These are phyloP conservation scores for Sarcophaga peregrina DNA, from an alignment of 1,140 invertebrate genomes.

Conservation along the genomic window DNA sequence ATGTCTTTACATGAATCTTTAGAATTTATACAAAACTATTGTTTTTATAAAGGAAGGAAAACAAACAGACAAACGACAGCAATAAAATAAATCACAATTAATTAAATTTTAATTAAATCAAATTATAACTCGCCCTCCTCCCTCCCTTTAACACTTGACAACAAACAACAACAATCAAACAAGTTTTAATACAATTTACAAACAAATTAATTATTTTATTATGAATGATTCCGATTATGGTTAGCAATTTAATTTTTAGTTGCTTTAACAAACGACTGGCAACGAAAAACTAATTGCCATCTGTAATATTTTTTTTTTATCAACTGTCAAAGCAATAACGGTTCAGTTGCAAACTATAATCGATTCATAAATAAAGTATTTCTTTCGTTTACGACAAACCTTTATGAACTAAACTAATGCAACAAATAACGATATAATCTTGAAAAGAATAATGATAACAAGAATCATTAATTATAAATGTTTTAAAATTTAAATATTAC, in stretches of 20 bases:
- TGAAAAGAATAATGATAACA: constrained; percentile 4
- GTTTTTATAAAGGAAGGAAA: neutral
- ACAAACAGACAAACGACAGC: neutral
- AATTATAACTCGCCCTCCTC: too few relatives aligned
- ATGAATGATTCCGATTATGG: too few relatives aligned
- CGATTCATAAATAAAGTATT: neutral
- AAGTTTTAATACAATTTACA: neutral
- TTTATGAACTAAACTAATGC: neutral
- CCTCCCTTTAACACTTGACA: too few relatives aligned
- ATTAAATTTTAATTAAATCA: neutral
- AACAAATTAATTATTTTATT: neutral
- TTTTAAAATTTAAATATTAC: constrained; percentile 37
- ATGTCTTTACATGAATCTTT: constrained; percentile 20
- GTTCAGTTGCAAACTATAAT: too few relatives aligned
- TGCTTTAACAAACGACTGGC: too few relatives aligned
- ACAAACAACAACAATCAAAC: too few relatives aligned
- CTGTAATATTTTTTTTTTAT: too few relatives aligned
- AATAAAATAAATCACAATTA: neutral
- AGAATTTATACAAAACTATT: neutral
- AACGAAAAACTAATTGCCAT: too few relatives aligned
- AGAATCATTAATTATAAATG: constrained; percentile 13
- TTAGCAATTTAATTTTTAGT: too few relatives aligned
- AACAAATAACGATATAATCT: constrained; percentile 25
- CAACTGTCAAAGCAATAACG: too few relatives aligned
- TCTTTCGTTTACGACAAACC: neutral